phyloP scores from a whole-genome alignment of 2,797 vertebrate genomes.

The Lagorchestes hirsutus region DNA sequence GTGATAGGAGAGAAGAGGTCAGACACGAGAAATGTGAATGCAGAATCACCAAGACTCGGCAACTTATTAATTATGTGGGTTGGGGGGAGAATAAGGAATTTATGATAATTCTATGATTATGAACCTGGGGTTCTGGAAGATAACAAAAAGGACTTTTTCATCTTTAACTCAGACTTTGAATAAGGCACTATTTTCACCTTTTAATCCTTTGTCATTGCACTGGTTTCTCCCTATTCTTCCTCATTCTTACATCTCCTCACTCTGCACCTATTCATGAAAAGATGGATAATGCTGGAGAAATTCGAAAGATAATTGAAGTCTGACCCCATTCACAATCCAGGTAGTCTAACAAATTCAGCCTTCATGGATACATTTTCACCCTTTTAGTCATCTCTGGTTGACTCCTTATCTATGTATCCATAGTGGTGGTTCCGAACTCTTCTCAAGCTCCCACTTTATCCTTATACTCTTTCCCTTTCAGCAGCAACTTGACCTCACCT shows the following conservation, averaged over 20 bases:
- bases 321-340: neutral
- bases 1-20: constrained; percentile 35
- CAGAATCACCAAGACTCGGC: neutral
- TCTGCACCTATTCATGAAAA: neutral
- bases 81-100: neutral
- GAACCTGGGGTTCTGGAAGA: neutral
- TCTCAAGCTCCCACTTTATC: neutral
- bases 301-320: constrained; percentile 1
- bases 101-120: neutral
- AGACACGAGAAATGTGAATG: neutral
- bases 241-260: neutral
- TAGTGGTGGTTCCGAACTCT: neutral
- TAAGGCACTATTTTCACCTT: neutral
- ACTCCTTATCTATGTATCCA: neutral
- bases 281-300: constrained; percentile 50
- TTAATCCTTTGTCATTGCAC: neutral
- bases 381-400: neutral
- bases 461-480: neutral
- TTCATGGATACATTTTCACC: neutral
- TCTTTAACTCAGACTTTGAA: neutral
- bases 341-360: neutral
- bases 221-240: neutral
- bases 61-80: neutral
- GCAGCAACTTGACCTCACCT: neutral
- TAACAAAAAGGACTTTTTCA: neutral